Evolutionary conservation across 1,140 invertebrate species (phyloP).

Genomic region (Drosophila bifasciata): DNA sequence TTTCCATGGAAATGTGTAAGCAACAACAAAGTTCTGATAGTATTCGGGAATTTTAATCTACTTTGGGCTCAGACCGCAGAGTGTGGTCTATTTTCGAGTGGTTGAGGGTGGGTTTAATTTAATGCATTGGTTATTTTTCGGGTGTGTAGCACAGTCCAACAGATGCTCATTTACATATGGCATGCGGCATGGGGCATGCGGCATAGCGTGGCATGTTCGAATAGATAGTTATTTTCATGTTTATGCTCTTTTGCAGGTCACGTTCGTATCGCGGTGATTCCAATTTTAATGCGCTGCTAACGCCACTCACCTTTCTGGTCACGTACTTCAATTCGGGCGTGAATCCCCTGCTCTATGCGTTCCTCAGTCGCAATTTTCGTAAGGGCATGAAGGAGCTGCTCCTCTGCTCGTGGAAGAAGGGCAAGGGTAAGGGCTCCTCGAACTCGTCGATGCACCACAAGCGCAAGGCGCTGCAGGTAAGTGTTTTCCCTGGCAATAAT

Average conservation of each 20-base stretch:
- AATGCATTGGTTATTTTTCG: background rate
- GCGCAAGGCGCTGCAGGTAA: conserved; percentile 79
- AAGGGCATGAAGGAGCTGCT: conserved; percentile 89
- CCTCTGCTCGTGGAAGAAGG: conserved; percentile 85
- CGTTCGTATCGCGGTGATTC: conserved; percentile 87
- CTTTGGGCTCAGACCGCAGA: conserved; percentile 17
- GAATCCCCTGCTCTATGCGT: conserved; percentile 93
- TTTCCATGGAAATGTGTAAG: background rate
- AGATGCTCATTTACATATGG: conserved; percentile 46
- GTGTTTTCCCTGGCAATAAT: conserved; percentile 2
- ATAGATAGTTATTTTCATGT: conserved; percentile 42
- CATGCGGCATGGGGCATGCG: too few species aligned
- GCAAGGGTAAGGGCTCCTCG: conserved; percentile 81
- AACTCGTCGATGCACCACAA: conserved; percentile 83
- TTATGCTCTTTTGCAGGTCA: conserved; percentile 85
- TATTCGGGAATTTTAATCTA: conserved; percentile 5
- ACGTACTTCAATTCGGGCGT: conserved; percentile 94
- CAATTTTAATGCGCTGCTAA: conserved; percentile 89
- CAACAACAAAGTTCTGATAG: conserved; percentile 17
- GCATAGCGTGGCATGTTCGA: too few species aligned
- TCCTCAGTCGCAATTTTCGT: conserved; percentile 91
- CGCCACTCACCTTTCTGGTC: conserved; percentile 92
- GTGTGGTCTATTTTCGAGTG: background rate
- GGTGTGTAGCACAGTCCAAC: conserved; percentile 10
- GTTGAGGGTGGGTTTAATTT: conserved; percentile 1